Evolutionary conservation across 2,113 vertebrate species (phyloP), one percentile per base, ranked within the genome.

Genomic region (Glaucomys volans): DNA sequence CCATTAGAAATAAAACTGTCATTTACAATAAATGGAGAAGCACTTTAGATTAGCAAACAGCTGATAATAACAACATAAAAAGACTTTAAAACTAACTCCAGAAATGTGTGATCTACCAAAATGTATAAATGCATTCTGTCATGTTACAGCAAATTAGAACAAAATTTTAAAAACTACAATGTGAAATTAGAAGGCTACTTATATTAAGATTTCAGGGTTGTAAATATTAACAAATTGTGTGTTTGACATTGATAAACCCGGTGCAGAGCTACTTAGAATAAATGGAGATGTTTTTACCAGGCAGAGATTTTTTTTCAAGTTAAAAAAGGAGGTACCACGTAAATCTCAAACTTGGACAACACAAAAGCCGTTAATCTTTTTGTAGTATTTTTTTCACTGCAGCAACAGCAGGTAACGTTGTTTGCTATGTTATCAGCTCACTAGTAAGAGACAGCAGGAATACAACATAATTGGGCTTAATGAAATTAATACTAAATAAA

Each of bases 301-400:
- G 35, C 12, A 57, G n/a, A 91, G 74, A 59, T 9, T 40, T 93
- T 94, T 91, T 91, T 84, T n/a, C n/a, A 64, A 71, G 12, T 59
- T 40, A 12, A 50, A 44, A 59, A 74, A 79, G 11, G 50, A 85
- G n/a, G 12, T 77, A 47, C 30, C 12, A 1, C 82, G 28, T 85
- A 85, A 81, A 91, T 75, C n/a, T 94, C 72, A 81, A 80, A 89
- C 90, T 22, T 87, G 22, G 94, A 50, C 71, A 81, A 8, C 4
- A 17, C 37, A 40, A 69, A 75, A 30, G 5, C 57, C 28, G 35
- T 85, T 37, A 44, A 47, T 80, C 52, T 83, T 93, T 47, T 54
- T 64, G 30, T 52, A 35, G 47, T 83, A 11, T n/a, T 69, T 69
- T 79, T 79, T 83, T 93, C 8, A 35, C 35, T 84, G 66, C 7